Evolutionary conservation across 1,140 invertebrate genomes (phyloP), one percentile per base, ranked within the genome.

Genomic region (Drosophila erecta): DNA sequence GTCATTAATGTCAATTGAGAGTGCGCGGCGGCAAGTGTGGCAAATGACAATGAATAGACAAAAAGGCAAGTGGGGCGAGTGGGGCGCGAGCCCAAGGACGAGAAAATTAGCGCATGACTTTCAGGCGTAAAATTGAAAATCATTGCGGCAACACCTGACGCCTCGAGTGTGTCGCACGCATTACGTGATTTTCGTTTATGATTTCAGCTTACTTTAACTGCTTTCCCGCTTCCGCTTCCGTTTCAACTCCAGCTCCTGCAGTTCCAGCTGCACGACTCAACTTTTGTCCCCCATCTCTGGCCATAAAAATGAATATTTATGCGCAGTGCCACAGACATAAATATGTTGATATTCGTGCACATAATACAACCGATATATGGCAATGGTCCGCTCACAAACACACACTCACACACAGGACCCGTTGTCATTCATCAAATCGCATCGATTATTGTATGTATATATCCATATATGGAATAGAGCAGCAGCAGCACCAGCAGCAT

Each of bases 181-280:
- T 80, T 89, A 84, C 84, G 84, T 89, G 84, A 89, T 89, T 89
- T 90, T 89, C 84, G 84, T 89, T 89, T 89, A 89, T 89, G 76
- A 89, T 89, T 89, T 69, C 69, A 66, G 79, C 84, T 89, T 83
- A 89, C 79, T 89, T 89, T 89, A 89, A 89, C 84, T 78, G 83
- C 79, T 89, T 80, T 76, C 84, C 80, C 69, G 76, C 30, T 58
- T 40, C 60, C 72, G 41, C 54, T 76, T 76, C 53, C 72, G 44
- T 5, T 38, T 47, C 15, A 33, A 40, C 10, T 44, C 1, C 40
- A 15, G n/a, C 3, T 11, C 10, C 54, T 12, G 11, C 14, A 43
- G 20, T 30, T 49, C 55, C 53, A 30, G 30, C 8, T 30, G 30
- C 30, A 30, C 30, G 30, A 30, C 30, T 30, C 30, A 8, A 30